A percentile compares a stretch with the other conserved stretches of the same genome.
Conservation (phyloP, 1,140 invertebrate genomes). For the Drosophila asahinai region DNA sequence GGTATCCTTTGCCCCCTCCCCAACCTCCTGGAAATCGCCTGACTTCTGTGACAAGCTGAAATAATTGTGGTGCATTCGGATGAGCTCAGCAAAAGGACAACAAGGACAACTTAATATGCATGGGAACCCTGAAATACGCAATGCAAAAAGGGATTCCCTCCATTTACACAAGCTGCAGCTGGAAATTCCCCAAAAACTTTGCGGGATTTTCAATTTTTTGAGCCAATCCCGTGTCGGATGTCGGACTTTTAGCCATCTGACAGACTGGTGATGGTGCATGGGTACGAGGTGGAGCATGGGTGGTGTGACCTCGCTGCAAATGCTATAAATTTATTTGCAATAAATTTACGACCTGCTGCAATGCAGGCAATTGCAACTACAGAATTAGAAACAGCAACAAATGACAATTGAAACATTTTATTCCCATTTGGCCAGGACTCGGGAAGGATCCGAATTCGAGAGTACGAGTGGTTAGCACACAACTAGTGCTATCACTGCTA, state of each 20-base stretch:
- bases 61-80: slow-evolving; percentile 79
- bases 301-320: slow-evolving; percentile 28
- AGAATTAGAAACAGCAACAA: slow-evolving; percentile 50
- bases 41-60: slow-evolving; percentile 68
- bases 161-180: slow-evolving; percentile 9
- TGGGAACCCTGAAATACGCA: slow-evolving; percentile 16
- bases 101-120: slow-evolving; percentile 75
- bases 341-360: slow-evolving; percentile 80
- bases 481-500: background rate
- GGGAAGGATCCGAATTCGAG: no score
- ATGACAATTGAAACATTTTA: slow-evolving; percentile 53
- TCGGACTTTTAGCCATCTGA: slow-evolving; percentile 17
- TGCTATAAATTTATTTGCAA: slow-evolving; percentile 80
- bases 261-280: slow-evolving; percentile 25
- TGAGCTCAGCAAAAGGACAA: slow-evolving; percentile 58
- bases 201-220: slow-evolving; percentile 67
- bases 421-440: slow-evolving; percentile 34
- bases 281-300: background rate
- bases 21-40: background rate
- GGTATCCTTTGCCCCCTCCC: background rate
- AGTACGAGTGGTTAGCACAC: background rate
- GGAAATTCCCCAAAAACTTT: slow-evolving; percentile 27
- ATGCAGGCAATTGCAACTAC: slow-evolving; percentile 61
- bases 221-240: slow-evolving; percentile 26
- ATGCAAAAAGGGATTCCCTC: slow-evolving; percentile 10